These are phyloP conservation scores for Linhomoeus sp. DNA, from an alignment of 2,888 invertebrate genomes.

Conservation along the genomic window DNA sequence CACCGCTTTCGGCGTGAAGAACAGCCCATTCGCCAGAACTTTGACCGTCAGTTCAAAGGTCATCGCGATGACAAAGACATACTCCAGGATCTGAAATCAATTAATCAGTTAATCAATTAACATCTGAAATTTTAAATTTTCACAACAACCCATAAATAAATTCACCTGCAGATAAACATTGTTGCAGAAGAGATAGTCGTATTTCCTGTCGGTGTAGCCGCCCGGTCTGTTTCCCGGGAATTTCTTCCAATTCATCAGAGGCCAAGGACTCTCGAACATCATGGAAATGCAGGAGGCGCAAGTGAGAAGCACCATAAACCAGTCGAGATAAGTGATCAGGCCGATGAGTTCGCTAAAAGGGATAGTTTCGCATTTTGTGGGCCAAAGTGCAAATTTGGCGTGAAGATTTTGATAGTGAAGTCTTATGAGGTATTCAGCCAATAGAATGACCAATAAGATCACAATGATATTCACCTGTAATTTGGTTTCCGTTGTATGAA, in stretches of 20 bases:
- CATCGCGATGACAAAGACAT: constrained; percentile 94
- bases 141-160: too few species aligned
- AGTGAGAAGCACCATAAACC: constrained; percentile 97
- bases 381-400: too few species aligned
- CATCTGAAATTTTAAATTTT: too few species aligned
- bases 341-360: constrained; percentile 69
- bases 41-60: constrained; percentile 83
- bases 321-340: constrained; percentile 90
- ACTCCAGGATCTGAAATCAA: constrained; percentile 51
- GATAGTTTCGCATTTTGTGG: too few species aligned
- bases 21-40: constrained; percentile 84
- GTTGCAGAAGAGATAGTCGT: constrained; percentile 56
- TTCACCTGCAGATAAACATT: constrained; percentile 62
- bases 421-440: too few species aligned
- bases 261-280: constrained; percentile 90
- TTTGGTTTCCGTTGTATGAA: too few species aligned
- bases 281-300: constrained; percentile 91
- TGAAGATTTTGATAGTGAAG: too few species aligned
- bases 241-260: constrained; percentile 6
- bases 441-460: too few species aligned
- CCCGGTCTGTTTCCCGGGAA: background rate
- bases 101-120: background rate
- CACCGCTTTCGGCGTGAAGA: constrained; percentile 96
- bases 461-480: too few species aligned
- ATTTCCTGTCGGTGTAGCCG: too few species aligned